Base-by-base conservation (phyloP, 2,888 invertebrate genomes). In the Tholera decimalis region DNA sequence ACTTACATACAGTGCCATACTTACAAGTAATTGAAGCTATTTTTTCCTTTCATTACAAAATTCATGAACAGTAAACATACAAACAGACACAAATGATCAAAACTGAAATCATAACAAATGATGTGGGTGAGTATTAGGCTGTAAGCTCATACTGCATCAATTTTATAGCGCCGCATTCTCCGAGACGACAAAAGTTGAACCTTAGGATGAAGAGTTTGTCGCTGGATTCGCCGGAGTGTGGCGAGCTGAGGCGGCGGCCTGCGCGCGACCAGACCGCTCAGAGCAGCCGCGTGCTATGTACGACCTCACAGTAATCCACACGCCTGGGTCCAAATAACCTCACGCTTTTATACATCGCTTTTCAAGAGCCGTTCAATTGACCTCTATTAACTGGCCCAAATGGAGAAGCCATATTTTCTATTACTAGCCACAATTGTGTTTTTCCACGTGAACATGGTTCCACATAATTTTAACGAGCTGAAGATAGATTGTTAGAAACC, bases 161-260 rank as follows among this genome's bases (percentile, higher is more conserved):
- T 95, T 91, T 95, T 95, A 93, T 97, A 98, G 98, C 98, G 91
- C 99, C 98, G 85, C 99, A 99, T 95, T 99, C 99, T 93, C 99
- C 99, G 88, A 97, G 99, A 91, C 97, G 98, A 75, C 98, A 99
- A 96, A 98, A 99, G 96, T 96, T 99, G 95, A 99, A 99, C 96
- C 97, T 99, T 93, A 97, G 99, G 92, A 99, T 99, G 99, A 99
- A 99, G 97, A 99, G 99, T 92, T 97, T 99, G 86, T 99, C 99
- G 73, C 96, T 99, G 97, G 99, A 99, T 93, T 99, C 99, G 35
- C 99, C 99, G 75, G 99, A 99, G 93, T 98, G 98, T 85, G 97
- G 98, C 71, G 98, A 98, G 91, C 93, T 96, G 88, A 96, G 98
- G 85, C 96, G 98, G 47, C 97, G 98, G 58, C 97, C 95, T 37